Percentiles rank a stretch among this genome's conserved stretches.
Evolutionary conservation across 2,888 invertebrate genomes (phyloP).

Genomic region (Uropetala carovei): DNA sequence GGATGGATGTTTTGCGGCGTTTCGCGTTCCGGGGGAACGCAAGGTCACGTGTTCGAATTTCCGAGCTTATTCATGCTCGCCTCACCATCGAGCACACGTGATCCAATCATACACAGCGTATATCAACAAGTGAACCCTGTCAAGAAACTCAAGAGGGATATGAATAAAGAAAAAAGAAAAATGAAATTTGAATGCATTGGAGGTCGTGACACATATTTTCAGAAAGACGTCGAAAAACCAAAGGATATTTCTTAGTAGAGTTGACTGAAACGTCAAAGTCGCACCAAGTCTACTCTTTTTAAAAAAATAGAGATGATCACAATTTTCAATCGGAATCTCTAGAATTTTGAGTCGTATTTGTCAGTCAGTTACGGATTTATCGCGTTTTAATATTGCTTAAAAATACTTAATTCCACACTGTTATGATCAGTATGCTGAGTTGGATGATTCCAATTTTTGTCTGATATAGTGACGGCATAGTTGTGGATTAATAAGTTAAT

Average conservation of each 20-base stretch:
- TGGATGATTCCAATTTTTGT: too few relatives aligned
- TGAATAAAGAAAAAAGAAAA: not conserved
- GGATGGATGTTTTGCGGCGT: not conserved
- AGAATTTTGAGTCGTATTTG: not conserved
- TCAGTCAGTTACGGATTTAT: too few relatives aligned
- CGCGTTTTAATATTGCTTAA: too few relatives aligned
- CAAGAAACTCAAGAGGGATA: not conserved
- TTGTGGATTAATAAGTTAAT: too few relatives aligned
- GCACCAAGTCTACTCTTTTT: not conserved
- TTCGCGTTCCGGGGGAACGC: not conserved
- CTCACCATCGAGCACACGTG: not conserved
- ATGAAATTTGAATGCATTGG: not conserved
- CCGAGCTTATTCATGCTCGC: not conserved
- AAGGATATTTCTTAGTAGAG: not conserved
- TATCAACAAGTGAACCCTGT: slow-evolving; percentile 24
- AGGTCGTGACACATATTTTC: not conserved
- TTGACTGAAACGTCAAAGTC: not conserved
- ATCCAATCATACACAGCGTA: not conserved
- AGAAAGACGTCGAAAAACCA: not conserved
- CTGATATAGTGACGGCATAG: too few relatives aligned
- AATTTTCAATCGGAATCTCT: not conserved
- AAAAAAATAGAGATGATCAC: not conserved
- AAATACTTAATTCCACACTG: too few relatives aligned
- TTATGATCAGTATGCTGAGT: too few relatives aligned
- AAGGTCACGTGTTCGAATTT: not conserved